A percentile compares a stretch with the other conserved stretches of the same genome.
Evolutionary conservation across 2,797 vertebrate genomes (phyloP).

Genomic region (Acrossocheilus wenchowensis): DNA sequence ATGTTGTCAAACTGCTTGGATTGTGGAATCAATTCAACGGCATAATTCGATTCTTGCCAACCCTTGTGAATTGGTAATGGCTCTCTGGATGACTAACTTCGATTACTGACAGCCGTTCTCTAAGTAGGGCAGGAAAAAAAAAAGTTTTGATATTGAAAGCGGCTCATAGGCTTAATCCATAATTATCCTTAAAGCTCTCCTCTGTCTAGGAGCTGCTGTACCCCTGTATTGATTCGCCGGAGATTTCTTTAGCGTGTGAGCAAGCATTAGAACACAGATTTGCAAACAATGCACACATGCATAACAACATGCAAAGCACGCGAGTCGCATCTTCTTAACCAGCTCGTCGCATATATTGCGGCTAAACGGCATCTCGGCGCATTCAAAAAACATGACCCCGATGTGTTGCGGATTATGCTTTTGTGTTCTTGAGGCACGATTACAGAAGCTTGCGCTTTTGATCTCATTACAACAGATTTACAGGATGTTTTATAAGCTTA

Average conservation of each 20-base stretch:
- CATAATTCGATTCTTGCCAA: constrained; percentile 59
- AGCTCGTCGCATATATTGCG: constrained; percentile 55
- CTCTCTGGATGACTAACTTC: constrained; percentile 61
- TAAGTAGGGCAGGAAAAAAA: constrained; percentile 55
- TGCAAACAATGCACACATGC: constrained; percentile 50
- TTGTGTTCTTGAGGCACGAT: constrained; percentile 61
- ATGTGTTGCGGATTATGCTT: constrained; percentile 47
- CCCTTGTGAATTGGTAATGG: constrained; percentile 53
- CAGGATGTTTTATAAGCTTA: constrained; percentile 73
- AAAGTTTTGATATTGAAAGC: constrained; percentile 57
- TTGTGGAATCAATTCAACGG: constrained; percentile 58
- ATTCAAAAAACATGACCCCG: constrained; percentile 51
- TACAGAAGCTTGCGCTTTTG: constrained; percentile 66
- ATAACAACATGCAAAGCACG: constrained; percentile 57
- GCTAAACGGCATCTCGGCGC: constrained; percentile 64
- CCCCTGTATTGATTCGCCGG: constrained; percentile 48
- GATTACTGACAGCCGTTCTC: constrained; percentile 60
- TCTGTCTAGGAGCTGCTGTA: constrained; percentile 54
- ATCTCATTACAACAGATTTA: constrained; percentile 67
- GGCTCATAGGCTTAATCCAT: constrained; percentile 61
- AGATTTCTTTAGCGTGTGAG: constrained; percentile 55
- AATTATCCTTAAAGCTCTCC: constrained; percentile 60
- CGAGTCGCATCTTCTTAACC: constrained; percentile 73
- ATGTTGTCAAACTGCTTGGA: constrained; percentile 38
- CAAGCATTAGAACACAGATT: constrained; percentile 52